Evolutionary conservation across 2,888 invertebrate species (phyloP), one percentile per base, ranked within the genome.

Genomic region (Cheilosia urbana): DNA sequence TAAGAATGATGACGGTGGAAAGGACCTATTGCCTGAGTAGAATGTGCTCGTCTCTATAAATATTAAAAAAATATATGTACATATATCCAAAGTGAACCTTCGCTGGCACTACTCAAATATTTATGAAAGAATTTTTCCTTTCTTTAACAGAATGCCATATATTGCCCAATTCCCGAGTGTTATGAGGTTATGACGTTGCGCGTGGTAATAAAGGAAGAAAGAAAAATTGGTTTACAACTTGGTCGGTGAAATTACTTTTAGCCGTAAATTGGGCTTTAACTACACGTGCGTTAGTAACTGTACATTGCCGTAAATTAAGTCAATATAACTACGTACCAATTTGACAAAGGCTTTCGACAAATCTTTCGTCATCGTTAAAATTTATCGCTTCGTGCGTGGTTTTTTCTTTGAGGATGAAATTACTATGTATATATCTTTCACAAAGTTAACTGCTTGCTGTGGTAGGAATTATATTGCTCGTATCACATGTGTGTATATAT

Each of bases 311-410:
- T 78, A 73, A 78, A 83, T 83, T 73, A 83, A 42, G 73, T 24
- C 47, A 62, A 34, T 58, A 37, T 42, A 63, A 19, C 65, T 53
- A 30, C 45, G 17, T 53, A 9, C 37, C 37, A 19, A 19, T 9
- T 13, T 37, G 19, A 3, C 13, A 6, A 17, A 5, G 53, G 24
- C 24, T 62, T 82, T 53, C 37, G n/a, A 30, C 37, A 49, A 53
- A 51, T 42, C 69, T 81, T 55, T 84, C 60, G 73, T 51, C 75
- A 65, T 84, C 69, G 57, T 66, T 72, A 71, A 60, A 85, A 80
- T 85, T 76, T 79, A 80, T 80, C 57, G 80, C 75, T 66, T 66
- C 42, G 19, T 60, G 49, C 47, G 53, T 66, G 53, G 17, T 47
- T 76, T 76, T 71, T 40, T 42, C 27, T 51, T 63, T 30, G 34